phyloP scores from a whole-genome alignment of 2,797 vertebrate species.

The Trachops cirrhosus region DNA sequence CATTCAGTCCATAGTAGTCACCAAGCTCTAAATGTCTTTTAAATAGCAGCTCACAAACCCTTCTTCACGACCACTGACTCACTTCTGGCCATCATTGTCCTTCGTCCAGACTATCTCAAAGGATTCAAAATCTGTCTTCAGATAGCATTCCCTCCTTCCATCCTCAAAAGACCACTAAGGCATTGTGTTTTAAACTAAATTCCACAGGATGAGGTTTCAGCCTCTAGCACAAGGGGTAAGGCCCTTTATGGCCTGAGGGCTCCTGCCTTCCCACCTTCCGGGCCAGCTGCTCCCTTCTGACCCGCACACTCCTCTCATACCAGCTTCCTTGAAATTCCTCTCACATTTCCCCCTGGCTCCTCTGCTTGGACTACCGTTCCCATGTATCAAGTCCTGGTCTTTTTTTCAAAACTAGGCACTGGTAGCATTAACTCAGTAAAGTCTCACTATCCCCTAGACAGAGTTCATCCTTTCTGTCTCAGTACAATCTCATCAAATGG shows the following conservation, averaged over 20 bases:
- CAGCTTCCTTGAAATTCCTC: neutral
- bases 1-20: neutral
- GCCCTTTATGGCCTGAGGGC: no score
- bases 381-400: neutral
- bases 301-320: neutral
- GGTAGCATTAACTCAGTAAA: neutral
- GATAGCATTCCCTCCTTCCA: neutral
- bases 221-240: neutral
- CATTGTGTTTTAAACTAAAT: neutral
- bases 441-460: neutral
- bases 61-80: neutral
- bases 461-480: neutral
- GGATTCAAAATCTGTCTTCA: neutral
- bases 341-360: neutral
- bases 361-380: neutral
- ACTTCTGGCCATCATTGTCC: neutral
- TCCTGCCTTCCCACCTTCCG: neutral
- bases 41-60: neutral
- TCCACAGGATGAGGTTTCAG: neutral
- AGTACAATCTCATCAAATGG: neutral
- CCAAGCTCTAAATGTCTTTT: neutral
- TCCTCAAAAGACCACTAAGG: neutral
- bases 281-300: neutral
- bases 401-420: neutral
- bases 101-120: neutral